Evolutionary conservation across 1,140 invertebrate species (phyloP).

Genomic region (Carposina sasakii): DNA sequence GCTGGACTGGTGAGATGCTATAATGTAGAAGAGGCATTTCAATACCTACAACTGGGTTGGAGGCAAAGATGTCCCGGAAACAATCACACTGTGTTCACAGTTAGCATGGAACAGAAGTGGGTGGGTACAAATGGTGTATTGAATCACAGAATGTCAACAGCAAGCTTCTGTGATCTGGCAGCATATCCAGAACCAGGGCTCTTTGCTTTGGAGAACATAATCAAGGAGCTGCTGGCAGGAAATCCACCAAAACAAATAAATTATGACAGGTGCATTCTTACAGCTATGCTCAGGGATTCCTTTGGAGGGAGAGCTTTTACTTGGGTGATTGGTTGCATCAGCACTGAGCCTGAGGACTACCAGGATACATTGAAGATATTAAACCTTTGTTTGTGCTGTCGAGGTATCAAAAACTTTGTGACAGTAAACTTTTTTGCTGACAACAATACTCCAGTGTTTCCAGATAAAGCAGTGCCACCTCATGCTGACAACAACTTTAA

Average conservation of each 20-base stretch:
- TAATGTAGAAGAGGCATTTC: slow-evolving; percentile 72
- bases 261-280: slow-evolving; percentile 78
- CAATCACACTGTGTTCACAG: slow-evolving; percentile 77
- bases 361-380: slow-evolving; percentile 77
- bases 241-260: slow-evolving; percentile 72
- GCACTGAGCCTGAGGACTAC: slow-evolving; percentile 75
- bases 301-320: slow-evolving; percentile 81
- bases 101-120: slow-evolving; percentile 80
- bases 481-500: slow-evolving; percentile 73
- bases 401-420: slow-evolving; percentile 78
- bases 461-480: slow-evolving; percentile 62
- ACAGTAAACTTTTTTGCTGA: slow-evolving; percentile 79
- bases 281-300: slow-evolving; percentile 78
- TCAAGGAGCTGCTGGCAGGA: slow-evolving; percentile 74
- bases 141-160: slow-evolving; percentile 77
- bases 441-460: slow-evolving; percentile 73
- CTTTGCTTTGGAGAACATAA: slow-evolving; percentile 75
- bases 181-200: slow-evolving; percentile 76
- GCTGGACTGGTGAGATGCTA: slow-evolving; percentile 72
- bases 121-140: slow-evolving; percentile 71
- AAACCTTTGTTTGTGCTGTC: slow-evolving; percentile 75
- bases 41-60: slow-evolving; percentile 70
- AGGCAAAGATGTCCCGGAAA: slow-evolving; percentile 57
- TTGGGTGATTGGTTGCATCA: slow-evolving; percentile 77
- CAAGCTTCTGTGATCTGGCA: slow-evolving; percentile 79